Evolutionary conservation across 1,140 invertebrate genomes (phyloP).

Genomic region (Hycleus cichorii): DNA sequence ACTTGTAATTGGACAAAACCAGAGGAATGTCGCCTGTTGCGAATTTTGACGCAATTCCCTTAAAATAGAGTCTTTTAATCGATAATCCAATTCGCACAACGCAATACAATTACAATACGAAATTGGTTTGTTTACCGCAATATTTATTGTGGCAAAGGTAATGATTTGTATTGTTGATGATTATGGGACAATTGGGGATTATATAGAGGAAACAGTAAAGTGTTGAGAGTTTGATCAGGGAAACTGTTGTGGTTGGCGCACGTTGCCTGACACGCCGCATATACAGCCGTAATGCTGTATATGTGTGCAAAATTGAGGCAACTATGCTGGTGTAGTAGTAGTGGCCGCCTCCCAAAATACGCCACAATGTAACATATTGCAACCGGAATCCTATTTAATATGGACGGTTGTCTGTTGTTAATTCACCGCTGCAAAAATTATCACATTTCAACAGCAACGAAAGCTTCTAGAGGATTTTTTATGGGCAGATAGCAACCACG

Average conservation of each 20-base stretch:
- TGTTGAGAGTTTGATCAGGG: not conserved
- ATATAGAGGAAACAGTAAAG: not conserved
- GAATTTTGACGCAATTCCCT: no score
- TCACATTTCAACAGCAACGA: not conserved
- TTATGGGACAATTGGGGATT: no score
- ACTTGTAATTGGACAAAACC: no score
- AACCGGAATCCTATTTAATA: conserved; percentile 15
- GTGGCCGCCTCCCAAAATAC: conserved; percentile 8
- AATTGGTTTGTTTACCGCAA: no score
- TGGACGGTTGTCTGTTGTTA: conserved; percentile 13
- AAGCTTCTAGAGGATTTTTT: not conserved
- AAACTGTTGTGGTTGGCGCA: conserved; percentile 14
- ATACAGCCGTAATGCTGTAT: not conserved
- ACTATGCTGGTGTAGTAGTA: conserved; percentile 1
- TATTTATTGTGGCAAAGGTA: no score
- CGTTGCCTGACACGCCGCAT: conserved; percentile 21
- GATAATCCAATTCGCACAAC: no score
- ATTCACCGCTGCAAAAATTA: conserved; percentile 12
- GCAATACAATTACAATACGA: no score
- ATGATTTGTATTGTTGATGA: no score
- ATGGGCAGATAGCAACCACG: not conserved
- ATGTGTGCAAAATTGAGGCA: not conserved
- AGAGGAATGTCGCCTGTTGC: no score
- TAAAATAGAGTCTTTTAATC: no score
- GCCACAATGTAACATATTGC: conserved; percentile 20